phyloP scores from a whole-genome alignment of 2,888 invertebrate genomes.

The Pasiphila rectangulata region DNA sequence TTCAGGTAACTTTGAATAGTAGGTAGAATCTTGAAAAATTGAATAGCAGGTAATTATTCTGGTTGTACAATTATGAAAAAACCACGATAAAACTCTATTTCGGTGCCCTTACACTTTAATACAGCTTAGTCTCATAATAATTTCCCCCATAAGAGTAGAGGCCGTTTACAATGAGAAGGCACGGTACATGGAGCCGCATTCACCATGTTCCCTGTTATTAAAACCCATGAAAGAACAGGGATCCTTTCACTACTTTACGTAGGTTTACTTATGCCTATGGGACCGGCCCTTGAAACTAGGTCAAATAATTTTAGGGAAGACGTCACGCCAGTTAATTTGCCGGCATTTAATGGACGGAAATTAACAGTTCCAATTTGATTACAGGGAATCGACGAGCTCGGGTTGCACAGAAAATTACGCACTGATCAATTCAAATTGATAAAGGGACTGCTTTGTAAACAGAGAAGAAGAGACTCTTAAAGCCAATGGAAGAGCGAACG shows the following conservation, averaged over 20 bases:
- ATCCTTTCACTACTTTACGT: constrained; percentile 7
- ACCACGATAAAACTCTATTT: too few species aligned
- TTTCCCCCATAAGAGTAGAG: neutral
- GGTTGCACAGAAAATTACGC: neutral
- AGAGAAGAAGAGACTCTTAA: neutral
- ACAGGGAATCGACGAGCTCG: neutral
- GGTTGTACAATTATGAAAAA: too few species aligned
- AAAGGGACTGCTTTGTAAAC: neutral
- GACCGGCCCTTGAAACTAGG: constrained; percentile 26
- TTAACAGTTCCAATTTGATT: constrained; percentile 15
- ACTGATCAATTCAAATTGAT: neutral
- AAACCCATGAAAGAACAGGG: constrained; percentile 7
- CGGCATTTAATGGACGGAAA: constrained; percentile 16
- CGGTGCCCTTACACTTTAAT: too few species aligned
- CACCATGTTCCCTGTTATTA: constrained; percentile 2
- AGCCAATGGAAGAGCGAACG: too few species aligned
- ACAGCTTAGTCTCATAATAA: neutral
- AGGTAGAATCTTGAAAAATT: too few species aligned
- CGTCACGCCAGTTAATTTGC: constrained; percentile 20
- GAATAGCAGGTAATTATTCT: too few species aligned
- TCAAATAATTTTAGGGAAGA: constrained; percentile 25
- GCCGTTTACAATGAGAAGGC: too few species aligned
- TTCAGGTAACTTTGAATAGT: too few species aligned
- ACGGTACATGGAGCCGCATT: constrained; percentile 3
- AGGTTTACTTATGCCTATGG: constrained; percentile 24